A percentile compares a stretch with the other conserved stretches of the same genome.
phyloP scores from a whole-genome alignment of 2,888 invertebrate species.

The Digitonthophagus gazella region DNA sequence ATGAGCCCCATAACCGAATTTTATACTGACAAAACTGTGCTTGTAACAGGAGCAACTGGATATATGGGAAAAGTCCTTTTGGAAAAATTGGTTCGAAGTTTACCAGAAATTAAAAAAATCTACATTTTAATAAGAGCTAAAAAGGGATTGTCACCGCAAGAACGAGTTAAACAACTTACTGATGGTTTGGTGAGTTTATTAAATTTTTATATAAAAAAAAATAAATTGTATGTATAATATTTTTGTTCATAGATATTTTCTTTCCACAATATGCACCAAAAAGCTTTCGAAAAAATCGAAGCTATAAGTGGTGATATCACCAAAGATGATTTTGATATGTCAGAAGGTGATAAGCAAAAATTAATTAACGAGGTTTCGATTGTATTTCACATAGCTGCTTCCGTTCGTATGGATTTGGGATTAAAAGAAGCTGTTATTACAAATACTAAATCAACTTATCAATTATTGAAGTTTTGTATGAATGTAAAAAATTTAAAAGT shows the following conservation, averaged over 20 bases:
- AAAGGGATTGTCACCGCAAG: constrained; percentile 60
- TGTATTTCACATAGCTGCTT: constrained; percentile 64
- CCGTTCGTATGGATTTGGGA: constrained; percentile 2
- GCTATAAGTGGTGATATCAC: constrained; percentile 53
- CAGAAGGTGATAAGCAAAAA: constrained; percentile 45
- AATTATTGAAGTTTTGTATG: not conserved
- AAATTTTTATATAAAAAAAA: not conserved
- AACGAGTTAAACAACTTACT: constrained; percentile 56
- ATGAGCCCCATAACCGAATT: constrained; percentile 40
- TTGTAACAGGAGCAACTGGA: constrained; percentile 76
- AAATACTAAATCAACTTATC: constrained; percentile 8
- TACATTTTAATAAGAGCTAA: constrained; percentile 70
- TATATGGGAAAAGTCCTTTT: constrained; percentile 78
- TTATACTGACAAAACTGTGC: constrained; percentile 58
- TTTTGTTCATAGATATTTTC: not conserved
- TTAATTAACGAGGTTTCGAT: constrained; percentile 54
- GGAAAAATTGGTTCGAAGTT: constrained; percentile 67
- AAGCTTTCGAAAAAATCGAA: constrained; percentile 50
- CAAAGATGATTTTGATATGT: constrained; percentile 45
- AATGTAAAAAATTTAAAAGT: constrained; percentile 5
- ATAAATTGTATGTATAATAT: not conserved
- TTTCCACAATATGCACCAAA: not conserved
- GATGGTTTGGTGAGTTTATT: constrained; percentile 47
- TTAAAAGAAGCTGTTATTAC: constrained; percentile 2
- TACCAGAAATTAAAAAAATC: constrained; percentile 62